Evolutionary conservation across 2,113 vertebrate genomes (phyloP).

Genomic region (Leptodactylus fuscus): DNA sequence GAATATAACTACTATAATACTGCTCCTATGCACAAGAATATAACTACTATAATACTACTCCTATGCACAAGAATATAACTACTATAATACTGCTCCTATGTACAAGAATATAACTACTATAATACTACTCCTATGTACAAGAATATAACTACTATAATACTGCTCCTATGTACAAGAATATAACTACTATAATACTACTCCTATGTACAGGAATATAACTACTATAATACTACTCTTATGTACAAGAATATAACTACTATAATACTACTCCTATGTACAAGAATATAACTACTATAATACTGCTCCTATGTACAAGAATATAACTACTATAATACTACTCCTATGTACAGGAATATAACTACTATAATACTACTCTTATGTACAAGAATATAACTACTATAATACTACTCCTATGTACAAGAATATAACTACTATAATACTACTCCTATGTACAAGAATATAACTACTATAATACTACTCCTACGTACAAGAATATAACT

Average conservation of each 20-base stretch:
- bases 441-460: neutral
- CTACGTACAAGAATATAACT: neutral
- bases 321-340: neutral
- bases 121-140: neutral
- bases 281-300: slow-evolving; percentile 1
- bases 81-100: neutral
- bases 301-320: neutral
- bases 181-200: too few relatives aligned
- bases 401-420: too few relatives aligned
- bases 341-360: neutral
- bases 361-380: neutral
- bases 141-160: too few relatives aligned
- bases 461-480: neutral
- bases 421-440: neutral
- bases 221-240: too few relatives aligned
- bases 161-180: too few relatives aligned
- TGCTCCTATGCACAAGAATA: neutral
- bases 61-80: slow-evolving; percentile 1
- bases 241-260: too few relatives aligned
- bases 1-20: slow-evolving; percentile 12
- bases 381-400: too few relatives aligned
- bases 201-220: too few relatives aligned
- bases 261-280: neutral
- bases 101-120: neutral
- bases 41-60: slow-evolving; percentile 5